phyloP scores from a whole-genome alignment of 2,888 invertebrate species.

The Eristalis intricaria region DNA sequence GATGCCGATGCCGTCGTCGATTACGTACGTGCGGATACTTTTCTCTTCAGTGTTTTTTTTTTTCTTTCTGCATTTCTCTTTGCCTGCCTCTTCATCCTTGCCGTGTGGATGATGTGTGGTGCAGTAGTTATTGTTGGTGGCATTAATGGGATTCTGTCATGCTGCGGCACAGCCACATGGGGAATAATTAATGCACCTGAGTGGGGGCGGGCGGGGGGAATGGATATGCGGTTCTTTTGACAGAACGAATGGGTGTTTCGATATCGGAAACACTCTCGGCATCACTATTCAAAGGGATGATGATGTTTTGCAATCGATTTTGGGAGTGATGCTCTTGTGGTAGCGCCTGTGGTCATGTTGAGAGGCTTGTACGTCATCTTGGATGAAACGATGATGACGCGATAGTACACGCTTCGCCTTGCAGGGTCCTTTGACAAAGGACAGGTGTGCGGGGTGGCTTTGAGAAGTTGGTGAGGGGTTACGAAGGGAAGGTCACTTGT shows the following conservation, averaged over 20 bases:
- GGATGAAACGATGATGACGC: not conserved
- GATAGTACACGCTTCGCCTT: not conserved
- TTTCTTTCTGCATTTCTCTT: not conserved
- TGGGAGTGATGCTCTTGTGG: not conserved
- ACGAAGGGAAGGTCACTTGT: not conserved
- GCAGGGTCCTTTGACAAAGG: not conserved
- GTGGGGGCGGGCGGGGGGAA: not conserved
- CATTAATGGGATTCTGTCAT: slow-evolving; percentile 64
- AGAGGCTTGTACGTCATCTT: not conserved
- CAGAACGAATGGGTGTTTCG: not conserved
- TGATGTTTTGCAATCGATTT: not conserved
- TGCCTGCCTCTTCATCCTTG: not conserved
- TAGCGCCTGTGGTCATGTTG: not conserved
- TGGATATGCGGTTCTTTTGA: slow-evolving; percentile 11
- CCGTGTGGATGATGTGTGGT: slow-evolving; percentile 53
- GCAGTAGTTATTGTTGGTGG: slow-evolving; percentile 54
- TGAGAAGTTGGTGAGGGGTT: not conserved
- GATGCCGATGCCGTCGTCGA: slow-evolving; percentile 11
- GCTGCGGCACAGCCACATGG: slow-evolving; percentile 55
- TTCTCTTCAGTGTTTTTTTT: slow-evolving; percentile 7
- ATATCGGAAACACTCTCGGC: not conserved
- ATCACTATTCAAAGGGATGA: not conserved
- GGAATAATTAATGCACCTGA: slow-evolving; percentile 58
- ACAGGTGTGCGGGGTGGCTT: not conserved
- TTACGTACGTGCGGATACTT: slow-evolving; percentile 6